Conservation (phyloP, 2,113 vertebrate genomes). For the Mirza zaza region DNA sequence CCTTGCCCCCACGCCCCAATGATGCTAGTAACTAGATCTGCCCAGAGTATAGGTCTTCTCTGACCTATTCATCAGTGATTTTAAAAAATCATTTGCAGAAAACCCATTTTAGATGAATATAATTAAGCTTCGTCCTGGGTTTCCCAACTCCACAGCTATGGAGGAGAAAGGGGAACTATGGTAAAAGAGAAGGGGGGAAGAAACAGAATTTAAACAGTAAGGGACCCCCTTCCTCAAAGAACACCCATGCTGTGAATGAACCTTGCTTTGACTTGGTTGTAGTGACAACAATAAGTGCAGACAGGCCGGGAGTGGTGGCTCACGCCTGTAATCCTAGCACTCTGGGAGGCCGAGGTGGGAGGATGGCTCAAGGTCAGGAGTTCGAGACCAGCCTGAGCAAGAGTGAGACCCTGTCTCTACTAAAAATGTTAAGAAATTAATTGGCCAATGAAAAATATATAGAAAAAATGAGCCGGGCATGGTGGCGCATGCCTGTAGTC, state of each 20-base stretch:
- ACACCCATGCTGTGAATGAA: background rate
- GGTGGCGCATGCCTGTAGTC: too few species aligned
- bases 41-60: background rate
- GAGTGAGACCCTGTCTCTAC: too few species aligned
- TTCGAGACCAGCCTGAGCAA: too few species aligned
- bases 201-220: background rate
- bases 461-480: too few species aligned
- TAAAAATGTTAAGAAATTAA: too few species aligned
- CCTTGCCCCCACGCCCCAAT: background rate
- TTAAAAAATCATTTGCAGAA: constrained; percentile 60
- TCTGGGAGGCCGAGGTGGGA: too few species aligned
- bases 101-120: background rate
- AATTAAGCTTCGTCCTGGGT: background rate
- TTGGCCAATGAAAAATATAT: too few species aligned
- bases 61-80: background rate
- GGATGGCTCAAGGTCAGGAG: too few species aligned
- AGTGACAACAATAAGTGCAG: background rate
- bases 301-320: too few species aligned
- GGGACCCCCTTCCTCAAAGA: background rate
- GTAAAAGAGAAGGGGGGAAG: background rate
- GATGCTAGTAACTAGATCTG: background rate
- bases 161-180: background rate
- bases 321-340: too few species aligned
- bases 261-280: background rate
- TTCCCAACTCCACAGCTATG: background rate